Percentiles rank a stretch among this genome's conserved stretches.
Evolutionary conservation across 2,113 vertebrate genomes (phyloP).

Genomic region (Phyllostomus discolor): DNA sequence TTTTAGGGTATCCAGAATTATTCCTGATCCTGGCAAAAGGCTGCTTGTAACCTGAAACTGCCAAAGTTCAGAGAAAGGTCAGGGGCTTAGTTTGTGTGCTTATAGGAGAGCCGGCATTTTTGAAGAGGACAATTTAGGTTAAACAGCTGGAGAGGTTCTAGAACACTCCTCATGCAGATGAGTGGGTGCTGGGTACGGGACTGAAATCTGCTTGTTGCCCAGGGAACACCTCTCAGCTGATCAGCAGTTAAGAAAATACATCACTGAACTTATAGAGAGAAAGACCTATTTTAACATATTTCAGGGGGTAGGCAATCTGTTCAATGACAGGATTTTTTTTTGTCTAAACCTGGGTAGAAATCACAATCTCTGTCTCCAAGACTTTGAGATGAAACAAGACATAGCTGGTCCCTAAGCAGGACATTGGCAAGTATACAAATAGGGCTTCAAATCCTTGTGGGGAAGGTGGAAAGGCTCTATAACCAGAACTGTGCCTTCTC

Average conservation of each 20-base stretch:
- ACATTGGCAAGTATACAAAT: background rate
- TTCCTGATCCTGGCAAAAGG: slow-evolving; percentile 55
- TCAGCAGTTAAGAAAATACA: background rate
- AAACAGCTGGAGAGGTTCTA: background rate
- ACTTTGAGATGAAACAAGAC: background rate
- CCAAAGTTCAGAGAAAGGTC: slow-evolving; percentile 70
- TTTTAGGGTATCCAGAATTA: slow-evolving; percentile 57
- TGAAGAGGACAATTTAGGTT: background rate
- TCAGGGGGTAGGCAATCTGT: background rate
- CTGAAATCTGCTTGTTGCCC: background rate
- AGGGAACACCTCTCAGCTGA: background rate
- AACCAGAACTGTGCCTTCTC: background rate
- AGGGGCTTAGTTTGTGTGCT: background rate
- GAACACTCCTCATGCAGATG: background rate
- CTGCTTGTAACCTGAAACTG: slow-evolving; percentile 59
- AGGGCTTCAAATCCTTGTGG: background rate
- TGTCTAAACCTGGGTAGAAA: background rate
- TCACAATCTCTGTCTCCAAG: background rate
- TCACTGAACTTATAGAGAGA: background rate
- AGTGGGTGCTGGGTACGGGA: rapidly evolving
- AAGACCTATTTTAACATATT: background rate
- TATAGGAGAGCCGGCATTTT: background rate
- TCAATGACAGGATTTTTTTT: background rate
- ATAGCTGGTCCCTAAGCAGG: background rate
- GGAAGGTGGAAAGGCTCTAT: background rate